Percentiles rank a stretch among this genome's conserved stretches.
These are phyloP conservation scores for Hemicrepidius hirtus DNA, from an alignment of 2,888 invertebrate species.

Conservation along the genomic window DNA sequence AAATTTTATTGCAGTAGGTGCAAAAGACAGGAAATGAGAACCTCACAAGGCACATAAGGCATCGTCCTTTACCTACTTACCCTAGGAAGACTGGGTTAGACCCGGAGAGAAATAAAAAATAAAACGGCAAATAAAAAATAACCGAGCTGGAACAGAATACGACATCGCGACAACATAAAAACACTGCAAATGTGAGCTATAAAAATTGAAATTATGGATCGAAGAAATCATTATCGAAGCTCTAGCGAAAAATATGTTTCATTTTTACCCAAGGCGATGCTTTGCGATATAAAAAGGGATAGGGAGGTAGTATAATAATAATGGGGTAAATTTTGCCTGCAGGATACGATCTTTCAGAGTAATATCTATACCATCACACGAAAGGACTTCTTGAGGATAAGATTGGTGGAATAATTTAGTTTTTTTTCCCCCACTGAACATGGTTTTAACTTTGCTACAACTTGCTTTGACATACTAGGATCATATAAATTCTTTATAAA, in stretches of 20 bases:
- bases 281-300: constrained; percentile 46
- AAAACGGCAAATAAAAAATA: constrained; percentile 52
- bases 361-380: constrained; percentile 42
- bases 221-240: constrained; percentile 52
- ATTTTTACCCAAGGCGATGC: constrained; percentile 49
- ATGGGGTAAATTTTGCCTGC: constrained; percentile 48
- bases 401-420: constrained; percentile 32
- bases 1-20: constrained; percentile 53
- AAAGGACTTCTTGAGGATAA: constrained; percentile 44
- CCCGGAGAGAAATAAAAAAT: constrained; percentile 45
- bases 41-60: constrained; percentile 47
- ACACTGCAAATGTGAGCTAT: constrained; percentile 52
- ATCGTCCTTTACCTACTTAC: constrained; percentile 51
- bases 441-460: constrained; percentile 14
- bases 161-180: constrained; percentile 52
- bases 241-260: constrained; percentile 51
- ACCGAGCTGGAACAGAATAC: constrained; percentile 47
- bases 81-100: constrained; percentile 44
- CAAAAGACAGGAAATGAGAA: constrained; percentile 53
- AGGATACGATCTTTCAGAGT: constrained; percentile 45
- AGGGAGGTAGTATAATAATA: constrained; percentile 49
- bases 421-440: constrained; percentile 29
- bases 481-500: constrained; percentile 2
- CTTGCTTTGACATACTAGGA: constrained; percentile 3
- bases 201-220: constrained; percentile 55